Evolutionary conservation across 2,888 invertebrate genomes (phyloP), one percentile per base, ranked within the genome.

Genomic region (Ectobius pallidus): DNA sequence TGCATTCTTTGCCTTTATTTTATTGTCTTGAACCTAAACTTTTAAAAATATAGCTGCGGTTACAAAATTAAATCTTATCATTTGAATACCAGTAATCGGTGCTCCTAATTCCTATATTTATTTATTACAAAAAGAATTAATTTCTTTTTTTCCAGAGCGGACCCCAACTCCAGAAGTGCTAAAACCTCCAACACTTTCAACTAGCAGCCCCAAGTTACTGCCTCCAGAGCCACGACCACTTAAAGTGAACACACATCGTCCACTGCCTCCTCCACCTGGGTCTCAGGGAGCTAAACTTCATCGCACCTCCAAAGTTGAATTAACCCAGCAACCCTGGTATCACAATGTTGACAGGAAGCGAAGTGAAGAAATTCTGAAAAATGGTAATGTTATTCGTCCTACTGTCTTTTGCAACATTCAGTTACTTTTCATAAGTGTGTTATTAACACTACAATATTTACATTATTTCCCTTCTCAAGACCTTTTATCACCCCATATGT

Each of bases 281-380:
- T 73, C 74, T 4, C 70, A 72, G 32, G 34, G 46, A 25, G 61
- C 18, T 14, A 71, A 62, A 11, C 46, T 30, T 3, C 55, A 30
- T 2, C 22, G 34, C 34, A 30, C n/a, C n/a, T n/a, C 11, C 6
- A 4, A 18, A n/a, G 11, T 44, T 44, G 20, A 30, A 4, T 25
- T 74, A n/a, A 46, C 67, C 27, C 75, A 76, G 42, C 68, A 70
- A 68, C 73, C 75, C 2, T 76, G 75, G 74, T 76, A 74, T 52
- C 73, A 74, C 61, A 74, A 73, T 70, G 74, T 75, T 11, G 75
- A 75, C 71, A 62, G 76, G 2, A 63, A n/a, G 18, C 55, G 71
- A 62, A 75, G 70, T 30, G 76, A 76, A 30, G 75, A 75, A 58
- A 58, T 76, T 44, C 73, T 76, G 1, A 62, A 32, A 22, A 75